Percentiles rank a stretch among this genome's conserved stretches.
Evolutionary conservation across 2,113 vertebrate species (phyloP).

Genomic region (Lampris incognitus): DNA sequence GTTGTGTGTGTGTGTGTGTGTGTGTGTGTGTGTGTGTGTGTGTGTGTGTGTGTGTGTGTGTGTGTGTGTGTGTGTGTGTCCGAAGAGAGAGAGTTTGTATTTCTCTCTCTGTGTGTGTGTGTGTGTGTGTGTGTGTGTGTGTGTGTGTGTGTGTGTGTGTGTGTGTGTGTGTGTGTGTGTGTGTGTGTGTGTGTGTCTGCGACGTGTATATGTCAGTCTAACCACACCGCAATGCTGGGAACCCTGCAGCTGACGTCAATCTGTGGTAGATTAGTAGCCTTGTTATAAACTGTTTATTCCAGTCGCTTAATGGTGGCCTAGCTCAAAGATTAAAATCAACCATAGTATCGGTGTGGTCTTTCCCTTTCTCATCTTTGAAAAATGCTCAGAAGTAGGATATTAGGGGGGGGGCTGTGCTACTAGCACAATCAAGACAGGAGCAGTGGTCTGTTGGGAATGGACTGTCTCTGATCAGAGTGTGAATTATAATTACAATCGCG

Average conservation of each 20-base stretch:
- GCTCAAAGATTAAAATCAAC: conserved; percentile 37
- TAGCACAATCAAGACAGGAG: no score
- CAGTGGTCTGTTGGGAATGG: no score
- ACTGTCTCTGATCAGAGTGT: no score
- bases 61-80: no score
- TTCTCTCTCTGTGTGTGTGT: neutral
- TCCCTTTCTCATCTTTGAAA: no score
- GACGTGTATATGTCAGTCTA: conserved; percentile 33
- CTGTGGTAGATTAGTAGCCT: conserved; percentile 72
- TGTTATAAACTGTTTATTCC: conserved; percentile 67
- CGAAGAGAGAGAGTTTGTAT: no score
- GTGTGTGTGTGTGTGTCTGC: conserved; percentile 11
- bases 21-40: neutral
- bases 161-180: conserved; percentile 9
- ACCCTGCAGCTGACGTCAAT: conserved; percentile 60
- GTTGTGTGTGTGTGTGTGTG: conserved; percentile 17
- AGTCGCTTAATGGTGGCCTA: conserved; percentile 70
- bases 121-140: neutral
- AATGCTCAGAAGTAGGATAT: no score
- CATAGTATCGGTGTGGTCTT: no score
- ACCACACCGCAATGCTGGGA: conserved; percentile 62
- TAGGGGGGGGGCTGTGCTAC: no score
- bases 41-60: neutral
- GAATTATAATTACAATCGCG: no score
- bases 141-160: neutral